These are phyloP conservation scores for Pedionomus torquatus DNA, from an alignment of 2,113 vertebrate species.

Conservation along the genomic window DNA sequence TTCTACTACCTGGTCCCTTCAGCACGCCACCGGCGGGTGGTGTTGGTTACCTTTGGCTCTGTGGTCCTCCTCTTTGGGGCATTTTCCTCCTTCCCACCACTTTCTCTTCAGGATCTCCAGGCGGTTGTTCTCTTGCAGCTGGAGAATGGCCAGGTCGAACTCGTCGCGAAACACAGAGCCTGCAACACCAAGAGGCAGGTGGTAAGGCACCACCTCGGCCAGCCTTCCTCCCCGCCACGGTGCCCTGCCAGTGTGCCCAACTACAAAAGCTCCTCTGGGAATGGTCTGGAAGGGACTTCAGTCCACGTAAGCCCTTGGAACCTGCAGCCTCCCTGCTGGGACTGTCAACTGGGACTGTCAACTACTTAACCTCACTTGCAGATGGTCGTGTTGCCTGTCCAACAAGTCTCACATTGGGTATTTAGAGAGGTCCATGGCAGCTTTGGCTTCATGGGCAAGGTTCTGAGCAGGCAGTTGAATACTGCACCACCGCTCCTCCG, in stretches of 20 bases:
- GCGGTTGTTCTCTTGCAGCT: slow-evolving; percentile 96
- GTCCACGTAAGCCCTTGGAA: neutral
- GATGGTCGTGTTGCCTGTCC: neutral
- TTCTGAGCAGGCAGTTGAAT: neutral
- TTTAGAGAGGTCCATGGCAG: neutral
- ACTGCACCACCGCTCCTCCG: neutral
- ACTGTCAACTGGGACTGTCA: neutral
- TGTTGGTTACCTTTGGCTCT: slow-evolving; percentile 97
- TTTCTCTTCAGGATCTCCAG: slow-evolving; percentile 96
- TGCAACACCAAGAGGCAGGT: slow-evolving; percentile 55
- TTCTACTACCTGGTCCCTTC: neutral
- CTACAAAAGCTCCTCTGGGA: neutral
- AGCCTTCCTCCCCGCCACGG: neutral
- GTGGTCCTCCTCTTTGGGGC: slow-evolving; percentile 97
- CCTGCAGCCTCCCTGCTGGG: too few relatives aligned
- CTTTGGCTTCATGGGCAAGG: neutral
- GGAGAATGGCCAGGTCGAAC: slow-evolving; percentile 97
- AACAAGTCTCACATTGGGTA: neutral
- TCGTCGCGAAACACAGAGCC: slow-evolving; percentile 94
- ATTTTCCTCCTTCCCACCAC: slow-evolving; percentile 98
- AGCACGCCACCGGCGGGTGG: too few relatives aligned
- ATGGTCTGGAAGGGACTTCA: rapidly evolving
- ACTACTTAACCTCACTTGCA: neutral
- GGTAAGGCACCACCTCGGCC: neutral
- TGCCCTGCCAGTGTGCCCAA: neutral